Percentiles rank a stretch among this genome's conserved stretches.
Conservation (phyloP, 2,888 invertebrate genomes). For the Hetaerina titia region DNA sequence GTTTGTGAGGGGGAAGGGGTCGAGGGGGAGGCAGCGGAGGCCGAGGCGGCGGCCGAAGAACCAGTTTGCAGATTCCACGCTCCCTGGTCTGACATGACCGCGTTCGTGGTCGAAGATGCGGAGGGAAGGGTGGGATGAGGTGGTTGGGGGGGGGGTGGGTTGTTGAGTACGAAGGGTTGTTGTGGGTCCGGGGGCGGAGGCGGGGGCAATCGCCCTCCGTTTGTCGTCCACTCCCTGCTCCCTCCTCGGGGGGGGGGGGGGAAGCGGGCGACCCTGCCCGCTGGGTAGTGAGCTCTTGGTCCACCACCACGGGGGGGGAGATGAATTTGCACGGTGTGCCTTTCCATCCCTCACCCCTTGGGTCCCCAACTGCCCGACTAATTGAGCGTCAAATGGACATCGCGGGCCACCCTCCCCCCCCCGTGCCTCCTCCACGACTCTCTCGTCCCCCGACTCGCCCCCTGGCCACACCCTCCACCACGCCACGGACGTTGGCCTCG, state of each 20-base stretch:
- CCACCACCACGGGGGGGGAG: not conserved
- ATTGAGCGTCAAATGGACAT: not conserved
- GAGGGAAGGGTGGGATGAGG: not conserved
- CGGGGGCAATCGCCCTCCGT: not conserved
- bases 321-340: not conserved
- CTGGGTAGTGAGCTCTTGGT: no score
- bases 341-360: not conserved
- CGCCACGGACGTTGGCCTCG: constrained; percentile 17
- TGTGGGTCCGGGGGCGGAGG: not conserved
- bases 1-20: not conserved
- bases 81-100: not conserved
- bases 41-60: constrained; percentile 1
- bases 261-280: not conserved
- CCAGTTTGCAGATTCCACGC: constrained; percentile 59
- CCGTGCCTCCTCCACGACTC: not conserved
- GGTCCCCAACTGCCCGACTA: not conserved
- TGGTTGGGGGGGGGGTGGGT: not conserved
- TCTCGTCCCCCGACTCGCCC: not conserved
- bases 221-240: no score
- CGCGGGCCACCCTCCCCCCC: not conserved
- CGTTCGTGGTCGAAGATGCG: not conserved
- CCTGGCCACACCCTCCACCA: not conserved
- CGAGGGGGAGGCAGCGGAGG: not conserved
- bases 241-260: no score
- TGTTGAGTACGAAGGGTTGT: not conserved